A percentile compares a stretch with the other conserved stretches of the same genome.
Evolutionary conservation across 2,113 vertebrate species (phyloP).

Genomic region (Connochaetes taurinus): DNA sequence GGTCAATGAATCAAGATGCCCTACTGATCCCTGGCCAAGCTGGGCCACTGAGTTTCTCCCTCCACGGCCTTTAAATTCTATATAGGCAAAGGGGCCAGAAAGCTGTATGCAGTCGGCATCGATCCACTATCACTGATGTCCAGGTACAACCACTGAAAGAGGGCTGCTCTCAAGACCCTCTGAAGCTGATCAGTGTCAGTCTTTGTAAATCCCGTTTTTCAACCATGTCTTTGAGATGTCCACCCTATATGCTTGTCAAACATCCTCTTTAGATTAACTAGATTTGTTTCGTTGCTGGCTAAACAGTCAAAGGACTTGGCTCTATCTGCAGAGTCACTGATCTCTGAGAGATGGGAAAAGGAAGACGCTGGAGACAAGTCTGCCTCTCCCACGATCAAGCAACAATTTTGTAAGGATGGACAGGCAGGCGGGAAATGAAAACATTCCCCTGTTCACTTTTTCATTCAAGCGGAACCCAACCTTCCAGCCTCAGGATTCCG

Average conservation of each 20-base stretch:
- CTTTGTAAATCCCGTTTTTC: neutral
- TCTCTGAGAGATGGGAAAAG: neutral
- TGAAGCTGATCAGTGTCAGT: neutral
- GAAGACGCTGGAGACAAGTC: neutral
- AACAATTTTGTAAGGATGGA: neutral
- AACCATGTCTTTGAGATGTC: neutral
- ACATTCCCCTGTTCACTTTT: neutral
- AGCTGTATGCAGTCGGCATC: rapidly evolving
- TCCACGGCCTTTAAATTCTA: neutral
- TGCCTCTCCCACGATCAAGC: rapidly evolving
- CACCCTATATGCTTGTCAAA: neutral
- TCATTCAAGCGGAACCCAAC: neutral
- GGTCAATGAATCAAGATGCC: neutral
- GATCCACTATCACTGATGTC: neutral
- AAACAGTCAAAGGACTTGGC: neutral
- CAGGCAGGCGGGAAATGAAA: neutral
- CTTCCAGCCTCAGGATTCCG: neutral
- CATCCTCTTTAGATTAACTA: neutral
- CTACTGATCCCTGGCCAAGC: neutral
- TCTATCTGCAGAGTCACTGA: neutral
- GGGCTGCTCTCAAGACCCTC: neutral
- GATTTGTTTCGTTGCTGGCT: neutral
- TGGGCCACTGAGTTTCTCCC: neutral
- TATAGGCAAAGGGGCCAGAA: neutral
- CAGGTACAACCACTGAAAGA: neutral